Base-by-base conservation (phyloP, 2,888 invertebrate genomes). In the Sarcophaga variegata region DNA sequence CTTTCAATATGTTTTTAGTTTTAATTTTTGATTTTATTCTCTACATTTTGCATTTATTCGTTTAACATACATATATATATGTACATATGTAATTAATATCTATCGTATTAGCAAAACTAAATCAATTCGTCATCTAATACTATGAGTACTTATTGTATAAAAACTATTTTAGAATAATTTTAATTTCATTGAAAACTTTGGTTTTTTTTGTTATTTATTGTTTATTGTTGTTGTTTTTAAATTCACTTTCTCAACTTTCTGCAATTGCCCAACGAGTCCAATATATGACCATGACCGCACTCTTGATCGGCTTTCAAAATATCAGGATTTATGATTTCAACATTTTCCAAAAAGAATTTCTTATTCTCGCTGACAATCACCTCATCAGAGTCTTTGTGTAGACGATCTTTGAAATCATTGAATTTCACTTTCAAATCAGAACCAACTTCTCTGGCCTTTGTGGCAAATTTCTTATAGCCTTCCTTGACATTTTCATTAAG, bases 221-320 rank as follows among this genome's bases (percentile, higher is more conserved):
- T 17, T 49, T 27, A 14, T 5, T 17, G 25, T 64, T 45, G 5
- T n/a, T 27, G 14, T 49, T 49, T 37, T 60, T 37, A 37, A 22
- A 69, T 12, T 81, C 86, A 90, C 79, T 92, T 92, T 72, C 92
- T 89, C 88, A 92, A 90, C 77, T 92, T 91, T 81, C 91, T 91
- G 89, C 92, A 93, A 85, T 92, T 92, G 81, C 92, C 92, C 90
- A 93, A 91, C 17, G 92, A 92, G 79, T 93, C 93, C 66, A 93
- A 88, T 66, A 93, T 92, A 88, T 92, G 91, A 2, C 93, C 92
- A 67, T 92, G 92, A 17, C 92, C 92, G 86, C 92, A 93, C 71
- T 91, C 90, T 59, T 92, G 92, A 75, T 92, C 92, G 17, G 92
- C 91, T 88, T 91, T 92, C 45, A 92, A 89, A 6, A 91, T 86